These are phyloP conservation scores for Pachycephala philippinensis DNA, from an alignment of 2,113 vertebrate species.

Conservation along the genomic window DNA sequence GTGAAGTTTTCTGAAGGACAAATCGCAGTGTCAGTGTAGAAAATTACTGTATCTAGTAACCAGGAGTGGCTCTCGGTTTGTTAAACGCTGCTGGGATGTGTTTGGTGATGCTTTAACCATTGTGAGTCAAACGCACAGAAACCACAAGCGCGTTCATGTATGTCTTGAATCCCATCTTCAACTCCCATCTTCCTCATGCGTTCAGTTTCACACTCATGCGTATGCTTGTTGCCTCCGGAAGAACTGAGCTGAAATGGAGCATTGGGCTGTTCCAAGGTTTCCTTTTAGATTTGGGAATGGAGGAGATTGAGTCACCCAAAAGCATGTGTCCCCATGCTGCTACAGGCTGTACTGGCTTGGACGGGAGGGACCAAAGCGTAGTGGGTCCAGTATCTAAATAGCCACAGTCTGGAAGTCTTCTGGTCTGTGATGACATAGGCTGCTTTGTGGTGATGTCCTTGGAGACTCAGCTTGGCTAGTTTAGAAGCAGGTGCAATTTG, in stretches of 20 bases:
- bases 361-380: not conserved
- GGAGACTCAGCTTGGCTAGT: not conserved
- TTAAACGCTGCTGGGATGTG: not conserved
- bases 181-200: not conserved
- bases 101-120: not conserved
- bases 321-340: accelerated
- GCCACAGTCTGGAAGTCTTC: not conserved
- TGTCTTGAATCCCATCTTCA: not conserved
- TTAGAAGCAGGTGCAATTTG: not conserved
- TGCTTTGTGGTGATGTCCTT: not conserved
- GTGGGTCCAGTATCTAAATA: not conserved
- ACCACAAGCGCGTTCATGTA: accelerated
- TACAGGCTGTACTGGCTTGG: not conserved
- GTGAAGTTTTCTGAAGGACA: conserved; percentile 62
- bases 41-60: not conserved
- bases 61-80: not conserved
- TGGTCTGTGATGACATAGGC: no score
- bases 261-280: not conserved
- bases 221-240: not conserved
- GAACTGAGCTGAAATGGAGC: not conserved
- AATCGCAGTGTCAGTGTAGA: not conserved
- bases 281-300: not conserved
- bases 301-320: not conserved
- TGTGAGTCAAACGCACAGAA: not conserved
- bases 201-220: accelerated